Evolutionary conservation across 2,888 invertebrate genomes (phyloP).

Genomic region (Meghimatium bilineatum): DNA sequence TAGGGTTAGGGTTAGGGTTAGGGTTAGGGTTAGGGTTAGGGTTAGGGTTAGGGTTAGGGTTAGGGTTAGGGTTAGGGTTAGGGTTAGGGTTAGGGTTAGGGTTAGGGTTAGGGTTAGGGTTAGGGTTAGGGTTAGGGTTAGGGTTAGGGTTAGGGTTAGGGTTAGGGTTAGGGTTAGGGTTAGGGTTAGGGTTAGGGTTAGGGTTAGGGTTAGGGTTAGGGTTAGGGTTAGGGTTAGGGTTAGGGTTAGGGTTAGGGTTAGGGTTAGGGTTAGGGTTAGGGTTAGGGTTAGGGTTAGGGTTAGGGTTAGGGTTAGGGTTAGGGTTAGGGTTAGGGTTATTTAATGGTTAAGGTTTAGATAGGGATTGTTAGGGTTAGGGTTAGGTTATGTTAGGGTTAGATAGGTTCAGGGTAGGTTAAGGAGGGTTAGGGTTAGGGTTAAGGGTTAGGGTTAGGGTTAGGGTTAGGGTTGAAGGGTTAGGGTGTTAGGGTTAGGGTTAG

Average conservation of each 20-base stretch:
- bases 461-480: slow-evolving; percentile 42
- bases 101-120: slow-evolving; percentile 43
- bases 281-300: slow-evolving; percentile 3
- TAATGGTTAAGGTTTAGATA: not conserved
- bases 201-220: slow-evolving; percentile 43
- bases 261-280: no score
- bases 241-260: slow-evolving; percentile 2
- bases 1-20: no score
- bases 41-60: no score
- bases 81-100: no score
- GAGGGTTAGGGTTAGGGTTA: slow-evolving; percentile 38
- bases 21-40: no score
- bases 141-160: slow-evolving; percentile 18
- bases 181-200: slow-evolving; percentile 31
- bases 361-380: slow-evolving; percentile 1
- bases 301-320: slow-evolving; percentile 20
- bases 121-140: slow-evolving; percentile 33
- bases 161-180: slow-evolving; percentile 30
- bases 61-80: no score
- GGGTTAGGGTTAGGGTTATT: slow-evolving; percentile 16
- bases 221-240: slow-evolving; percentile 41
- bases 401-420: slow-evolving; percentile 21
- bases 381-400: slow-evolving; percentile 4
- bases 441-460: slow-evolving; percentile 43
- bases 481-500: slow-evolving; percentile 46